Evolutionary conservation across 2,113 vertebrate species (phyloP).

Genomic region (Pterocles burchelli): DNA sequence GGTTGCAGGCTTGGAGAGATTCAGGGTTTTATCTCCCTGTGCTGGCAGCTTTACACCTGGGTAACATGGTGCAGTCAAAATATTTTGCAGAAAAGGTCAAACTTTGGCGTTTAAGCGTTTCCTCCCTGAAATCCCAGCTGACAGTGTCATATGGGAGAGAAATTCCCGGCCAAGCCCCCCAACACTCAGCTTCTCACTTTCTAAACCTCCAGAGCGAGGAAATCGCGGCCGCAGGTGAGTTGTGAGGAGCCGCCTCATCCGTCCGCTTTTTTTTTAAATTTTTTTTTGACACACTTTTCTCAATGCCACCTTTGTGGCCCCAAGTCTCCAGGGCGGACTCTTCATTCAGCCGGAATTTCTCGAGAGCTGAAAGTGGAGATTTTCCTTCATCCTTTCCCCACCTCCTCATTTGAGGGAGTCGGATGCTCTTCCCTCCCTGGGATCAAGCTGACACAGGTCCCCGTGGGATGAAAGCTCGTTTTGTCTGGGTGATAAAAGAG

Average conservation of each 20-base stretch:
- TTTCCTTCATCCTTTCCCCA: background rate
- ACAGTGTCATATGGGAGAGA: fast-evolving
- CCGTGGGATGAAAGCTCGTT: background rate
- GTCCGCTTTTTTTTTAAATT: too few relatives aligned
- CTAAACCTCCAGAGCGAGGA: background rate
- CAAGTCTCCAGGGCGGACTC: background rate
- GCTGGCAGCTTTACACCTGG: background rate
- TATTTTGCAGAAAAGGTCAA: background rate
- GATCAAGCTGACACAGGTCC: background rate
- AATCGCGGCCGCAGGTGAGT: fast-evolving
- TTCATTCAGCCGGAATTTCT: background rate
- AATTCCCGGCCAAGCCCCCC: background rate
- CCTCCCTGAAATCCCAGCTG: background rate
- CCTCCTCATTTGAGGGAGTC: fast-evolving
- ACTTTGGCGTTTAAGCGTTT: background rate
- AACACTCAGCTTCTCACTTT: fast-evolving
- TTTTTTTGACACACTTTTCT: fast-evolving
- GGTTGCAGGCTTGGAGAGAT: background rate
- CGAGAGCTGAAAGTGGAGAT: background rate
- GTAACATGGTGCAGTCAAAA: background rate
- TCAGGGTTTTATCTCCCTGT: background rate
- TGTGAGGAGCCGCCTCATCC: background rate
- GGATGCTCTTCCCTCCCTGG: fast-evolving
- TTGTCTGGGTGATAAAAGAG: background rate
- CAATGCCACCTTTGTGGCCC: background rate